Conservation (phyloP, 2,888 invertebrate species). For the Phengaris arion region DNA sequence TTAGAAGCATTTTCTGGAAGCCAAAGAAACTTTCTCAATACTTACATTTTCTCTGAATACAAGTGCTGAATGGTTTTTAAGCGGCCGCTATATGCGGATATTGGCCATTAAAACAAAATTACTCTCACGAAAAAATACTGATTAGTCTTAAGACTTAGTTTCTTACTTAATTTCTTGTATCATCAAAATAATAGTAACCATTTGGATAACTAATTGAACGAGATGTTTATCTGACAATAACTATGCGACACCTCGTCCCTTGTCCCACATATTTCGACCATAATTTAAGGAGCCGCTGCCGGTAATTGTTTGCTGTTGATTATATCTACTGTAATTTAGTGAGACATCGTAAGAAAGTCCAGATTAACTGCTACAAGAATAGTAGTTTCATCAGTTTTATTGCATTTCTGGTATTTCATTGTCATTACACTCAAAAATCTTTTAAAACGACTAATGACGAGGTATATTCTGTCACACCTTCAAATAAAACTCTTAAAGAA, state of each 20-base stretch:
- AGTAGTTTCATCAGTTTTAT: constrained; percentile 9
- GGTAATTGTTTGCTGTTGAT: constrained; percentile 19
- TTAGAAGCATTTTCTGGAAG: too few species aligned
- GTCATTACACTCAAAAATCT: background rate
- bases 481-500: too few species aligned
- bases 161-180: background rate
- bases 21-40: too few species aligned
- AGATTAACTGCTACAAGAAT: background rate
- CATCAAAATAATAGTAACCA: background rate
- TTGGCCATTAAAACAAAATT: background rate
- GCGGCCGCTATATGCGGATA: background rate
- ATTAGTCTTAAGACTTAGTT: background rate
- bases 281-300: constrained; percentile 16
- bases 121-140: background rate
- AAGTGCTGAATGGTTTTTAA: too few species aligned
- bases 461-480: too few species aligned
- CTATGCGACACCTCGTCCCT: constrained; percentile 13
- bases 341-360: background rate
- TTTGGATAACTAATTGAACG: constrained; percentile 4
- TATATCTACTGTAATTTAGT: constrained; percentile 10
- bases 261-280: constrained; percentile 15
- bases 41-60: too few species aligned
- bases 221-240: constrained; percentile 17
- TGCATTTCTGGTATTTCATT: background rate
- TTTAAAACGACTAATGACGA: background rate